phyloP scores from a whole-genome alignment of 2,888 invertebrate species.

The Drosophila ochracea region DNA sequence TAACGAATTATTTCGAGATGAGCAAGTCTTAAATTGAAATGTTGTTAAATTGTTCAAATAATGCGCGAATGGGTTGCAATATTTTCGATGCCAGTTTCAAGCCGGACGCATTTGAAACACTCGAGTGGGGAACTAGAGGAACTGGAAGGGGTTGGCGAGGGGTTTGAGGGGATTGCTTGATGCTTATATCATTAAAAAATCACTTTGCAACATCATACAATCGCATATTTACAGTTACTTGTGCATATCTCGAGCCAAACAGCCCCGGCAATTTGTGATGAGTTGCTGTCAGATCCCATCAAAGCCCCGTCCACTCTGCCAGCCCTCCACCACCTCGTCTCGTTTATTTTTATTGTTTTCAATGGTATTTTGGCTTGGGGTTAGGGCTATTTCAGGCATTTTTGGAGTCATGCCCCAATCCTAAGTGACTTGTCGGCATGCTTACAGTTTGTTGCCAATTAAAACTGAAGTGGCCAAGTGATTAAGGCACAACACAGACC shows the following conservation, averaged over 20 bases:
- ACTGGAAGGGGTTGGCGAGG: not conserved
- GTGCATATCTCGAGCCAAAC: conserved; percentile 48
- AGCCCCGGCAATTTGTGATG: conserved; percentile 41
- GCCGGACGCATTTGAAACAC: conserved; percentile 32
- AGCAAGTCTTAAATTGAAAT: conserved; percentile 49
- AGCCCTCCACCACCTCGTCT: not conserved
- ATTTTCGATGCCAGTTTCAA: conserved; percentile 35
- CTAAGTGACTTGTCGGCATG: conserved; percentile 64
- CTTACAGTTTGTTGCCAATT: conserved; percentile 79
- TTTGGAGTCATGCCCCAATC: conserved; percentile 48
- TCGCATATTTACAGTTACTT: conserved; percentile 39
- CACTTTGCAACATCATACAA: conserved; percentile 36
- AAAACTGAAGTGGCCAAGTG: conserved; percentile 79
- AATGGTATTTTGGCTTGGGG: conserved; percentile 42
- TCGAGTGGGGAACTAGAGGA: not conserved
- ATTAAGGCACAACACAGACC: conserved; percentile 55
- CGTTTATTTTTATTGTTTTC: conserved; percentile 68
- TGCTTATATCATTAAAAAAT: conserved; percentile 53
- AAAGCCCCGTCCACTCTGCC: not conserved
- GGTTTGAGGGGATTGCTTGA: not conserved
- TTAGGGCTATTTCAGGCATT: conserved; percentile 37
- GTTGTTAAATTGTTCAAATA: conserved; percentile 45
- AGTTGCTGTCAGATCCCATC: conserved; percentile 15
- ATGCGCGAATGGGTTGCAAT: conserved; percentile 46
- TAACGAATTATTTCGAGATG: conserved; percentile 67